Percentiles rank a stretch among this genome's conserved stretches.
Evolutionary conservation across 2,888 invertebrate genomes (phyloP).

Genomic region (Heliconius sara): DNA sequence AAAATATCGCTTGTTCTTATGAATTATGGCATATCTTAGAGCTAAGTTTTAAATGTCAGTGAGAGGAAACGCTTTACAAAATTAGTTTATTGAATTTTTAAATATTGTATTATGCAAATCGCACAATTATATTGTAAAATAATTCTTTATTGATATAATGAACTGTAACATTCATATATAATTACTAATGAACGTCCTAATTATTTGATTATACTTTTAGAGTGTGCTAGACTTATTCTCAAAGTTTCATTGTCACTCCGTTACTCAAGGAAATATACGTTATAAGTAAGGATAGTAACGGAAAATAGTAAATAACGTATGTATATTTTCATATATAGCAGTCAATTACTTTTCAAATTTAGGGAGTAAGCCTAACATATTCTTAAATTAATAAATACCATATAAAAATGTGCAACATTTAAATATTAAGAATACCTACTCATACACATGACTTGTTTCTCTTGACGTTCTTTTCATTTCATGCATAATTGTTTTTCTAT

Average conservation of each 20-base stretch:
- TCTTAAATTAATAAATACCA: background rate
- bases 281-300: background rate
- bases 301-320: background rate
- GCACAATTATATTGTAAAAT: conserved; percentile 48
- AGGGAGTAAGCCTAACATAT: conserved; percentile 17
- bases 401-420: background rate
- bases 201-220: conserved; percentile 5
- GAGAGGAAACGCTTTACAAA: conserved; percentile 53
- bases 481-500: background rate
- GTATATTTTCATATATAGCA: background rate
- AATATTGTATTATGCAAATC: conserved; percentile 44
- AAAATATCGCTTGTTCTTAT: conserved; percentile 44
- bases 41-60: conserved; percentile 47
- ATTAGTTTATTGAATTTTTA: conserved; percentile 44
- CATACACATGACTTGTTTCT: too few relatives aligned
- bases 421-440: background rate
- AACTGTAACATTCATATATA: background rate
- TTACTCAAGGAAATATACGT: background rate
- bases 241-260: background rate
- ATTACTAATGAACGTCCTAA: conserved; percentile 10
- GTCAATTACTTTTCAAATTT: conserved; percentile 8
- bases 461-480: background rate
- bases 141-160: conserved; percentile 17
- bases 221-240: background rate
- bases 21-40: conserved; percentile 48